These are phyloP conservation scores for Podabrus alpinus DNA, from an alignment of 2,888 invertebrate species.

Conservation along the genomic window DNA sequence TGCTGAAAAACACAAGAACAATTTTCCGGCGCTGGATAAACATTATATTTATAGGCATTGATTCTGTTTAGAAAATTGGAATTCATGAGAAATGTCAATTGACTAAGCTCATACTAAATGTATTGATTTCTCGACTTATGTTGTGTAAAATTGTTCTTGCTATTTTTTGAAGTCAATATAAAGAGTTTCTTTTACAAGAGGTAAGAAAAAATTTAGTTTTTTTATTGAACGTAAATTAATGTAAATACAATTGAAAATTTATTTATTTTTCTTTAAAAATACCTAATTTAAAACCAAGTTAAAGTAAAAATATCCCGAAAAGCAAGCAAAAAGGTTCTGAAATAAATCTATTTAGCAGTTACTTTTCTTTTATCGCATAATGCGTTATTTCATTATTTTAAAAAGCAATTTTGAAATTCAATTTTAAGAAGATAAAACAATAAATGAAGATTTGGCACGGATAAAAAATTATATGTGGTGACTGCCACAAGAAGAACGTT, in stretches of 20 bases:
- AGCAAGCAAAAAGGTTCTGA: not conserved
- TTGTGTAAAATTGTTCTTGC: not conserved
- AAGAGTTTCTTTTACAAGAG: not conserved
- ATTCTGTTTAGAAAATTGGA: not conserved
- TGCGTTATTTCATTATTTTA: not conserved
- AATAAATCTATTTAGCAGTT: not conserved
- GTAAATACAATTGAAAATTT: not conserved
- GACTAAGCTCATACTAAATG: not conserved
- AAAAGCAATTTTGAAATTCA: not conserved
- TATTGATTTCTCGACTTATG: not conserved
- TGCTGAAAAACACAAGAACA: not conserved
- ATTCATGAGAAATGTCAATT: not conserved
- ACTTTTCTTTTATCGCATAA: not conserved
- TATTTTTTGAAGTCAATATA: not conserved
- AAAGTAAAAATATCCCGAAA: no score
- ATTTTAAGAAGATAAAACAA: not conserved
- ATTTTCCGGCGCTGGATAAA: not conserved
- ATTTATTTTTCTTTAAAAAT: not conserved
- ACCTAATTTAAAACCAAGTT: not conserved
- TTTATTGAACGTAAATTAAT: no score
- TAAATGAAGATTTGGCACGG: not conserved
- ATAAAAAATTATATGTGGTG: not conserved
- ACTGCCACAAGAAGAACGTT: not conserved
- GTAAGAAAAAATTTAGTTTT: no score
- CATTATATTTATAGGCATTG: not conserved